Percentiles rank a stretch among this genome's conserved stretches.
Conservation (phyloP, 1,140 invertebrate genomes). For the Pseudomyrmex gracilis region DNA sequence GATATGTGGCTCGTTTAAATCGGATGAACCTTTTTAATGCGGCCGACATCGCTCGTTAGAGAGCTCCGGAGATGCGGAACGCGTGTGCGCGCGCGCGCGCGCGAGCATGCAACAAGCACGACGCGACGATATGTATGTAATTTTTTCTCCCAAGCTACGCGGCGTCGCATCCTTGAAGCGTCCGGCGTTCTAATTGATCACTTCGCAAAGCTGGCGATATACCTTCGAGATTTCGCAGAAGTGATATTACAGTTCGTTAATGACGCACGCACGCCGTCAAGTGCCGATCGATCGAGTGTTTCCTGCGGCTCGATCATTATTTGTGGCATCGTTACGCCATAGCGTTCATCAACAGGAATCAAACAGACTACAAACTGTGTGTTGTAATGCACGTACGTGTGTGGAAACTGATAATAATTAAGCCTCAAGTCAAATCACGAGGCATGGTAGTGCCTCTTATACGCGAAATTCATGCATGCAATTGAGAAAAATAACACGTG, state of each 20-base stretch:
- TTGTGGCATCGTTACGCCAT: slow-evolving; percentile 6
- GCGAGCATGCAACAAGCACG: slow-evolving; percentile 12
- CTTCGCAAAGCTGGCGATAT: slow-evolving; percentile 43
- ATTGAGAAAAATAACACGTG: too few species aligned
- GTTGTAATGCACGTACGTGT: too few species aligned
- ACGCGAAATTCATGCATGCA: too few species aligned
- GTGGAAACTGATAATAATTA: not conserved
- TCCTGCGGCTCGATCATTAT: slow-evolving; percentile 39
- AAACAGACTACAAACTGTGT: too few species aligned
- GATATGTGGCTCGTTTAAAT: slow-evolving; percentile 42
- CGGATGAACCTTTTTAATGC: slow-evolving; percentile 37
- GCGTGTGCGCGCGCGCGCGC: slow-evolving; percentile 14
- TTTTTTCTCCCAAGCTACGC: not conserved
- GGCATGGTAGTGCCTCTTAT: too few species aligned
- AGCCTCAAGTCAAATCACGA: not conserved
- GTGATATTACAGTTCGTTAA: slow-evolving; percentile 53
- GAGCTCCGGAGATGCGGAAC: slow-evolving; percentile 16
- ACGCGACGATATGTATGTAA: not conserved
- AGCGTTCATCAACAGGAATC: slow-evolving; percentile 12
- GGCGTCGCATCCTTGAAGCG: slow-evolving; percentile 33
- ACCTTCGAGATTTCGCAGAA: slow-evolving; percentile 59
- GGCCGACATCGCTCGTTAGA: slow-evolving; percentile 57
- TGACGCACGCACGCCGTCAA: slow-evolving; percentile 38
- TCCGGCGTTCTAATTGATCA: slow-evolving; percentile 61
- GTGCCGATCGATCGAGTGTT: slow-evolving; percentile 30